Base-by-base conservation (phyloP, 2,888 invertebrate species). In the Cephus spinipes region DNA sequence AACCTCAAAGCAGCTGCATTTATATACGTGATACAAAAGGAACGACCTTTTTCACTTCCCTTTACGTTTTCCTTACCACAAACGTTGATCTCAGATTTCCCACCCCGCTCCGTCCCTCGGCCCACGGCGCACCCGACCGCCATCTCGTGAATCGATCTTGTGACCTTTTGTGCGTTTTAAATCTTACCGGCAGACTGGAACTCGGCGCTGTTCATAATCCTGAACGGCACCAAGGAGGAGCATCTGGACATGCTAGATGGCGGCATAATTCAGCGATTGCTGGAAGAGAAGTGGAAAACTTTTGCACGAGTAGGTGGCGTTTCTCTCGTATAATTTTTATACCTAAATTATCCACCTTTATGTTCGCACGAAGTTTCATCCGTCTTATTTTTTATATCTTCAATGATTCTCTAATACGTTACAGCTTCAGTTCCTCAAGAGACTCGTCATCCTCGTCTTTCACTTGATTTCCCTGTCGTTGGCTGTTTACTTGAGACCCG, bases 271-370 rank as follows among this genome's bases (percentile, higher is more conserved):
- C 98, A 99, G 90, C 95, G 98, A 87, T 93, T 99, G 75, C 93
- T 99, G 31, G 99, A 99, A 92, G 99, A 99, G 92, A 99, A 99
- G 92, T 99, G 99, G 99, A 99, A 99, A 92, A 98, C 98, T 0
- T 99, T 98, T 93, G 99, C 98, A 35, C 94, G 97, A 92, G 97
- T 97, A 93, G 89, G 92, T 82, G 75, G 75, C 30, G 73, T 35
- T 55, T 30, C 31, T 33, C 31, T 36, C 40, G 15, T 36, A 73
- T n/a, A 32, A n/a, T 12, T n/a, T 30, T 73, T 73, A 35, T 35
- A 35, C 35, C 32, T 12, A 30, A 73, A 73, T 23, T 34, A 73
- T n/a, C 32, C 73, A 12, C 23, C 23, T 73, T 31, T 9, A 23
- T 6, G 74, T 6, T 35, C 12, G 23, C 74, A 23, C n/a, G 11